Evolutionary conservation across 2,113 vertebrate species (phyloP), one percentile per base, ranked within the genome.

Genomic region (Microcebus griseorufus): DNA sequence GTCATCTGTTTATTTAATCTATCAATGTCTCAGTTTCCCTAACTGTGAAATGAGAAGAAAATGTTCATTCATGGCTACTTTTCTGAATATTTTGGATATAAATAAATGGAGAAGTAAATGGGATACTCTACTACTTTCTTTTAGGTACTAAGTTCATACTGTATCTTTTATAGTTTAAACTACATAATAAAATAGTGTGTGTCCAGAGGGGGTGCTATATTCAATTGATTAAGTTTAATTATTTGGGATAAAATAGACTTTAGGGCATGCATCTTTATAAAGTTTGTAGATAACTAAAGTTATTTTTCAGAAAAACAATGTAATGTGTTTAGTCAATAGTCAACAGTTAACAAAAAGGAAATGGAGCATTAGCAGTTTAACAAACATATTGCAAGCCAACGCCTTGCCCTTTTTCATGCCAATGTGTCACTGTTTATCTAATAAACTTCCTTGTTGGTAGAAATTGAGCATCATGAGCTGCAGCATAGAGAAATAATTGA

Each of bases 21-120:
- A 81, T 73, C 86, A 94, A 75, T 64, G 23, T 93, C 78, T 97
- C 18, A 29, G 55, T 93, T 96, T 96, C 27, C 27, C n/a, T 79
- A 72, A 90, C 11, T 76, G 34, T 62, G 60, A 58, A 83, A 82
- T 87, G 48, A 88, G n/a, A 58, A 69, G 32, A 84, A 37, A 69
- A 48, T 45, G 37, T 51, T 96, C 23, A 93, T 81, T 88, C 42
- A 69, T 93, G 34, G 25, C 4, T 67, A 82, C 32, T 93, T 86
- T 94, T 64, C 64, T 90, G 11, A 69, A 83, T 9, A 88, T 76
- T 86, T 88, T 4, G 20, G 23, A n/a, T 53, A 67, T 60, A 89
- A 91, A 75, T 88, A 72, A 78, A n/a, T 53, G 10, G 60, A 78
- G n/a, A 84, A 81, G 32, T 51, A 60, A 84, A 34, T 72, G 1